Base-by-base conservation (phyloP, 1,140 invertebrate genomes). In the Philaenus spumarius region DNA sequence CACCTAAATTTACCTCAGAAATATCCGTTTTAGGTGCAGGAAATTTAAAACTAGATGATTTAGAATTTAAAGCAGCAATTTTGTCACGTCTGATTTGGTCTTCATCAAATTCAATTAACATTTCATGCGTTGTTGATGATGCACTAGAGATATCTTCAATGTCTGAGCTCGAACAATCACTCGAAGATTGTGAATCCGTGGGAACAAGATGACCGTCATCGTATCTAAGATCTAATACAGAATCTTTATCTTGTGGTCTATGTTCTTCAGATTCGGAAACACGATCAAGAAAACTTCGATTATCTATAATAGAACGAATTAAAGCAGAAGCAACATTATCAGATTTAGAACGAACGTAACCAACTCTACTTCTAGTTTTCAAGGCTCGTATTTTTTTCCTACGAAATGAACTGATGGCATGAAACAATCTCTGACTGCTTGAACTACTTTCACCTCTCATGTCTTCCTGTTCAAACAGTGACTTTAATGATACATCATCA, bases 391-490 rank as follows among this genome's bases (percentile, higher is more conserved):
- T 68, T 7, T 80, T 72, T 55, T 71, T 79, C 34, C 78, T 78
- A 2, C 78, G 78, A 45, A 61, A 58, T n/a, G 50, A 53, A 17
- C 55, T 57, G n/a, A 61, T 19, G 7, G 55, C 40, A 53, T 35
- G 26, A 35, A 57, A 45, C 26, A 57, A 47, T 30, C 46, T 57
- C 12, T 35, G 24, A n/a, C 20, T 45, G n/a, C 45, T 43, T 14
- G 39, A 45, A 47, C 22, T 34, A 9, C 71, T 68, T 42, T 73
- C 71, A 1, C 78, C 76, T 6, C 80, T 70, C 64, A 76, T 74
- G 57, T 82, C 79, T 59, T 83, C 80, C 39, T 81, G 76, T 14
- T 73, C 71, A 1, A 83, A 67, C 20, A 82, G 69, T 34, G 66
- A 70, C 66, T 67, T 72, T 17, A 78, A 52, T 1, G 74, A 76